A percentile compares a stretch with the other conserved stretches of the same genome.
These are phyloP conservation scores for Phaethornis superciliosus DNA, from an alignment of 2,113 vertebrate species.

Conservation along the genomic window DNA sequence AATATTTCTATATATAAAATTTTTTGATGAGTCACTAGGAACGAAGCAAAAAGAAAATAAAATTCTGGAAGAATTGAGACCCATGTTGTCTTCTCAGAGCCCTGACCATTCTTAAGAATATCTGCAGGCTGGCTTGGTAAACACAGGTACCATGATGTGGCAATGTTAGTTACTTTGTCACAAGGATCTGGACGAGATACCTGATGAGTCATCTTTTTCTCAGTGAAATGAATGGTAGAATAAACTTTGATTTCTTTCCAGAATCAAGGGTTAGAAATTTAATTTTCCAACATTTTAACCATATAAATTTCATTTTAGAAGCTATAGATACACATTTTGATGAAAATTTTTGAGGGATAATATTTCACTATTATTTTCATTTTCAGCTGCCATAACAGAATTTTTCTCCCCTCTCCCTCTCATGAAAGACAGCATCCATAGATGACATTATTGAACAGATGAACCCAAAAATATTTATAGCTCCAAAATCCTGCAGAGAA, in stretches of 20 bases:
- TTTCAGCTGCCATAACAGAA: not conserved
- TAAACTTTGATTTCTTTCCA: not conserved
- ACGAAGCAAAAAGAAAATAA: not conserved
- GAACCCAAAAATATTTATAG: not conserved
- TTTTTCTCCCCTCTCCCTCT: not conserved
- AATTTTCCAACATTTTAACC: not conserved
- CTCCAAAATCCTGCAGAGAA: not conserved
- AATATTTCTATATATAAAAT: not conserved
- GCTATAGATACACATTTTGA: not conserved
- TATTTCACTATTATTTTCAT: not conserved
- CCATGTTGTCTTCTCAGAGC: not conserved
- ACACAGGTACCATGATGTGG: not conserved
- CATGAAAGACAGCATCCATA: not conserved
- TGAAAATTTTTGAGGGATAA: not conserved
- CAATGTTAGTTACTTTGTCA: not conserved
- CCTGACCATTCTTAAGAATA: not conserved
- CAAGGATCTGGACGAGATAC: not conserved
- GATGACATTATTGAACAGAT: not conserved
- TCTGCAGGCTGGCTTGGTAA: not conserved
- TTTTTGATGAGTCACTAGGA: not conserved
- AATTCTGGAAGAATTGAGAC: not conserved
- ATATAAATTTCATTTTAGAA: not conserved
- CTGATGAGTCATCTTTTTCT: not conserved
- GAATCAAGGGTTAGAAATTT: not conserved
- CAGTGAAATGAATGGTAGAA: not conserved